A percentile compares a stretch with the other conserved stretches of the same genome.
Conservation (phyloP, 1,140 invertebrate species). For the Ceratina japonica region DNA sequence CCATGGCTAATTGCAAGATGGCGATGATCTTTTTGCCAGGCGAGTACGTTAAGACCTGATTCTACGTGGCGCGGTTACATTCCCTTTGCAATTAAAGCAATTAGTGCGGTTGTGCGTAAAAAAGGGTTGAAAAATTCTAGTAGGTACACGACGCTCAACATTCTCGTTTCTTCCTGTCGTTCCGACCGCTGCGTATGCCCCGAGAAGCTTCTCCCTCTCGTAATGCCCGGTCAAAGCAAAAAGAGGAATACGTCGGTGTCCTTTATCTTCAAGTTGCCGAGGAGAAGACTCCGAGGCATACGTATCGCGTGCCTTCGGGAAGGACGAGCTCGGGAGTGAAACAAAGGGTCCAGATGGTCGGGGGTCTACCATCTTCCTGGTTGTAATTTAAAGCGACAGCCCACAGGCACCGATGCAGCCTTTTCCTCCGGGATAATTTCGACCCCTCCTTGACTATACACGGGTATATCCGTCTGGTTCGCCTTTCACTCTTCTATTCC, state of each 20-base stretch:
- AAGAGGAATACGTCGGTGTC: slow-evolving; percentile 35
- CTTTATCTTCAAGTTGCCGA: slow-evolving; percentile 42
- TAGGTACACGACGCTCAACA: slow-evolving; percentile 44
- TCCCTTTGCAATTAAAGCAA: slow-evolving; percentile 60
- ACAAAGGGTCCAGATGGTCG: slow-evolving; percentile 60
- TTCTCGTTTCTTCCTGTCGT: slow-evolving; percentile 52
- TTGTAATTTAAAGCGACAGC: slow-evolving; percentile 58
- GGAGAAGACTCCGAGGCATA: slow-evolving; percentile 45
- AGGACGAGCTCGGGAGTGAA: slow-evolving; percentile 57
- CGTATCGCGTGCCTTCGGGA: slow-evolving; percentile 53
- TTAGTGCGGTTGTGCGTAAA: slow-evolving; percentile 49
- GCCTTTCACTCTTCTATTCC: slow-evolving; percentile 31
- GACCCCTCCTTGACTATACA: slow-evolving; percentile 37
- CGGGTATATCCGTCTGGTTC: slow-evolving; percentile 20
- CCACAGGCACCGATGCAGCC: slow-evolving; percentile 33
- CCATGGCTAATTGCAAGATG: neutral
- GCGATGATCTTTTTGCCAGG: slow-evolving; percentile 25
- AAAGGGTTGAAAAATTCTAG: slow-evolving; percentile 50
- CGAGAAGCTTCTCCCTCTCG: slow-evolving; percentile 3
- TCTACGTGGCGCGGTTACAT: slow-evolving; percentile 46
- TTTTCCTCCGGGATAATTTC: slow-evolving; percentile 42
- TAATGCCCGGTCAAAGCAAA: slow-evolving; percentile 22
- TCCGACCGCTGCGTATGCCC: slow-evolving; percentile 18
- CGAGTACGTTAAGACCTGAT: slow-evolving; percentile 30
- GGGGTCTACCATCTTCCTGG: slow-evolving; percentile 56